Evolutionary conservation across 2,113 vertebrate species (phyloP).

Genomic region (Scomber japonicus): DNA sequence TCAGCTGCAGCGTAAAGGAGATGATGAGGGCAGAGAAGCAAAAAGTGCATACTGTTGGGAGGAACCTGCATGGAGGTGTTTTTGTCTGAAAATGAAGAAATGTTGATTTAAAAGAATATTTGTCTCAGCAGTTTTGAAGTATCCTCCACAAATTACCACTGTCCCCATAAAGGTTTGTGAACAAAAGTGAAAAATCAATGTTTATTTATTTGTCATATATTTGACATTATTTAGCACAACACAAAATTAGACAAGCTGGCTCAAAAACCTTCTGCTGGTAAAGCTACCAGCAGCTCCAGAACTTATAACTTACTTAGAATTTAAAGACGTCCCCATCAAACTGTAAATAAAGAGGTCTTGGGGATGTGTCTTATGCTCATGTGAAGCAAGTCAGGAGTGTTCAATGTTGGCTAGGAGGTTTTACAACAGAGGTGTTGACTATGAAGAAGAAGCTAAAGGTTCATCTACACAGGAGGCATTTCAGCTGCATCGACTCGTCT

Average conservation of each 20-base stretch:
- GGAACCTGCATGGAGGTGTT: neutral
- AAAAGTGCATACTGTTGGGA: neutral
- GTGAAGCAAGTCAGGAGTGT: neutral
- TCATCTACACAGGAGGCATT: neutral
- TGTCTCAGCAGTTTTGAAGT: neutral
- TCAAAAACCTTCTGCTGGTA: slow-evolving; percentile 1
- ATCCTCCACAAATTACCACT: neutral
- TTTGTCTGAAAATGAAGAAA: neutral
- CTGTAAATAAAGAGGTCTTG: neutral
- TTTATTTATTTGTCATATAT: neutral
- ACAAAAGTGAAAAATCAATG: neutral
- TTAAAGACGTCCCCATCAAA: slow-evolving; percentile 1
- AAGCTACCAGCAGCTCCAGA: neutral
- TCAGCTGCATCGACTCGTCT: neutral
- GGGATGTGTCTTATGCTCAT: neutral
- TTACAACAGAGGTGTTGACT: slow-evolving; percentile 12
- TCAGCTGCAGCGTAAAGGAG: slow-evolving; percentile 5
- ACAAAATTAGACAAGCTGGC: slow-evolving; percentile 2
- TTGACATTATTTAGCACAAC: neutral
- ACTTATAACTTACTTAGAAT: neutral
- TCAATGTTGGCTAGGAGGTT: slow-evolving; percentile 16
- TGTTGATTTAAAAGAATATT: neutral
- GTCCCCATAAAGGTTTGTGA: neutral
- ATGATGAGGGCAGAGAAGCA: neutral
- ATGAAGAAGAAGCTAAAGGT: neutral